Percentiles rank a stretch among this genome's conserved stretches.
Evolutionary conservation across 2,888 invertebrate species (phyloP).

Genomic region (Campoplex nolae): DNA sequence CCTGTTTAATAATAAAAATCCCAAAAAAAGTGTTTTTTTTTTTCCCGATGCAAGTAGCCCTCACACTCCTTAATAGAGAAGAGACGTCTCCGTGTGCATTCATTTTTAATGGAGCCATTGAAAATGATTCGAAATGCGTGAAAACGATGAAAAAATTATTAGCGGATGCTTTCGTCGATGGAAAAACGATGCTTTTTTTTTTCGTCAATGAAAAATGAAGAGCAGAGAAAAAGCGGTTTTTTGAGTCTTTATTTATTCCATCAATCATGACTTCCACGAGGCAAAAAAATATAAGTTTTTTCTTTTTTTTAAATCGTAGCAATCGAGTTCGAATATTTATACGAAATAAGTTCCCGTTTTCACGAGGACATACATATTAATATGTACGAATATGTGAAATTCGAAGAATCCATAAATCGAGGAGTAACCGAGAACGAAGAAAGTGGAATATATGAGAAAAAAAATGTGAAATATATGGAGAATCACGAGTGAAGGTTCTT

Average conservation of each 20-base stretch:
- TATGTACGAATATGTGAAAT: background rate
- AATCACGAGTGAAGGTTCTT: background rate
- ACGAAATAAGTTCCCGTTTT: background rate
- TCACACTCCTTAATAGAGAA: background rate
- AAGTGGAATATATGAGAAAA: constrained; percentile 6
- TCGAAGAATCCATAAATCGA: background rate
- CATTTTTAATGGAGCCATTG: background rate
- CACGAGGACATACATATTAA: background rate
- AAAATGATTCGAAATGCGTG: background rate
- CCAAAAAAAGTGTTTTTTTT: too few species aligned
- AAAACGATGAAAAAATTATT: too few species aligned
- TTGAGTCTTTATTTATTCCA: background rate
- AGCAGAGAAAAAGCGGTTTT: background rate
- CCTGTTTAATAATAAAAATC: too few species aligned
- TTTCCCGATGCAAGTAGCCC: background rate
- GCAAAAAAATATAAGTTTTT: background rate
- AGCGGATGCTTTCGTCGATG: background rate
- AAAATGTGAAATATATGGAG: background rate
- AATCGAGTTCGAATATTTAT: background rate
- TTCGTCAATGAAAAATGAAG: background rate
- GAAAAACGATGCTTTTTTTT: background rate
- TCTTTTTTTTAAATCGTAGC: background rate
- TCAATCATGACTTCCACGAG: background rate
- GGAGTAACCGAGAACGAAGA: background rate
- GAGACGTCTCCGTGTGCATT: background rate